phyloP scores from a whole-genome alignment of 2,797 vertebrate species.

The Cossypha heuglini region DNA sequence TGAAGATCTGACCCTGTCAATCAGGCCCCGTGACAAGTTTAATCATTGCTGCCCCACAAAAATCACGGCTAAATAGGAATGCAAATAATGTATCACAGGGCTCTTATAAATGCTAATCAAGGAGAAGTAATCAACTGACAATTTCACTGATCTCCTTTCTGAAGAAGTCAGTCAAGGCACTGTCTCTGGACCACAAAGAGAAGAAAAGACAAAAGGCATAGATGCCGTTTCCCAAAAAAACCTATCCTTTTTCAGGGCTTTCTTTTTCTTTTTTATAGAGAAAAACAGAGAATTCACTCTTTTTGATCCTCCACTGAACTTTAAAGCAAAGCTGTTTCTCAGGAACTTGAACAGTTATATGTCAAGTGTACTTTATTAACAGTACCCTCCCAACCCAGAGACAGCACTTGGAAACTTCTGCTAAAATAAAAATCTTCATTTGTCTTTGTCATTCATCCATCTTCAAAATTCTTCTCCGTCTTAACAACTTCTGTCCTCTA shows the following conservation, averaged over 20 bases:
- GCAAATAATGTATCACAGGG: constrained; percentile 97
- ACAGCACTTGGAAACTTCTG: constrained; percentile 72
- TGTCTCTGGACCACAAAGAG: constrained; percentile 80
- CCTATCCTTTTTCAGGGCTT: constrained; percentile 68
- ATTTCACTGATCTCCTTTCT: constrained; percentile 90
- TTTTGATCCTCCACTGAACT: constrained; percentile 78
- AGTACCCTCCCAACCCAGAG: constrained; percentile 59
- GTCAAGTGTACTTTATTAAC: constrained; percentile 80
- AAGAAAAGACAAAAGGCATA: constrained; percentile 78
- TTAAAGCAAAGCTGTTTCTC: constrained; percentile 75
- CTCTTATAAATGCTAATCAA: constrained; percentile 99
- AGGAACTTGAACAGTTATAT: constrained; percentile 71
- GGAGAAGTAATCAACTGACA: constrained; percentile 98
- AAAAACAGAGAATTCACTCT: constrained; percentile 69
- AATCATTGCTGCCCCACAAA: constrained; percentile 97
- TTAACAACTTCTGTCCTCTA: constrained; percentile 76
- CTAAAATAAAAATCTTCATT: constrained; percentile 83
- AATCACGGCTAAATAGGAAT: constrained; percentile 99
- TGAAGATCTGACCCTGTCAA: constrained; percentile 99
- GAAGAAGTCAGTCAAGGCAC: constrained; percentile 89
- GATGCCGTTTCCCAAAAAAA: constrained; percentile 51
- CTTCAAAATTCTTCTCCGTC: constrained; percentile 78
- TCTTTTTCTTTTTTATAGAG: constrained; percentile 70
- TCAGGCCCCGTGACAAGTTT: constrained; percentile 97
- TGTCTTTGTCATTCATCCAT: constrained; percentile 79